Evolutionary conservation across 2,888 invertebrate species (phyloP).

Genomic region (Harmothoe impar): DNA sequence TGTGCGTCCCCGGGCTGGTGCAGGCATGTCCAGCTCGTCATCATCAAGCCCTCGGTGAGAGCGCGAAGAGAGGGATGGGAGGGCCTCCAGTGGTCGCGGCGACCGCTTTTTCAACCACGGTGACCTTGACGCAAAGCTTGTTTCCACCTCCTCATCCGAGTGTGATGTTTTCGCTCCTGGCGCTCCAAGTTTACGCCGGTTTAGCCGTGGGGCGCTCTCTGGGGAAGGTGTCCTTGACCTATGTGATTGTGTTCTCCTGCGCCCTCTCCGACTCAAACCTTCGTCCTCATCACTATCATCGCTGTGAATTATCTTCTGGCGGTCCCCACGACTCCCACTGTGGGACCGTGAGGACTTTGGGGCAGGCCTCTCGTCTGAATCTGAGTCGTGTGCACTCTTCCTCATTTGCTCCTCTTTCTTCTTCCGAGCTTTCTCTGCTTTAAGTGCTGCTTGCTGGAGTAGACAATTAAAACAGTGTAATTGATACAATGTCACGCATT

Average conservation of each 20-base stretch:
- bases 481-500: no score
- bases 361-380: constrained; percentile 27
- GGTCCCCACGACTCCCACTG: neutral
- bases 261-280: neutral
- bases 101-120: constrained; percentile 56
- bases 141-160: neutral
- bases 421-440: neutral
- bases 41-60: neutral
- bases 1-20: neutral
- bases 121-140: constrained; percentile 30
- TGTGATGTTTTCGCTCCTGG: neutral
- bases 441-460: neutral
- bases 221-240: constrained; percentile 15
- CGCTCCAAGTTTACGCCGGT: neutral
- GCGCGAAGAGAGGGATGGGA: neutral
- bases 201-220: neutral
- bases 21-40: constrained; percentile 1
- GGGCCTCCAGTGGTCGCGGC: constrained; percentile 22
- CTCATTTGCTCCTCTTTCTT: neutral
- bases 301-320: neutral
- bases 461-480: no score
- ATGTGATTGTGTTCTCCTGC: neutral
- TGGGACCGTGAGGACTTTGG: neutral
- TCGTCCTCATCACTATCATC: neutral
- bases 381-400: neutral